phyloP scores from a whole-genome alignment of 2,888 invertebrate species.

The Meloe dianella region DNA sequence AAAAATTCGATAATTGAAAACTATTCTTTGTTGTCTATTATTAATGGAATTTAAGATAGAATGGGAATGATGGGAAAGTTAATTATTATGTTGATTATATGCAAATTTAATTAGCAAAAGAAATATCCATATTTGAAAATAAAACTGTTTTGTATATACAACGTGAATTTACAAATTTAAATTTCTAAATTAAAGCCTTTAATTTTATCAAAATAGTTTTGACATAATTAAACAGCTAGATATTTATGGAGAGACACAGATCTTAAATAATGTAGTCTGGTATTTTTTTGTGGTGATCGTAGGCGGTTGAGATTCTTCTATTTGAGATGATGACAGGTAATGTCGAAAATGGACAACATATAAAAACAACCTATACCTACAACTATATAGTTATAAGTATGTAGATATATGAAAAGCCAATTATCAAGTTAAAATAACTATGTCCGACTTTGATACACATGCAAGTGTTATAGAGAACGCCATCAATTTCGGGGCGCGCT shows the following conservation, averaged over 20 bases:
- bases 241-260: constrained; percentile 43
- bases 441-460: constrained; percentile 20
- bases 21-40: constrained; percentile 32
- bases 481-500: constrained; percentile 23
- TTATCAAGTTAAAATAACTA: constrained; percentile 32
- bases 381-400: neutral
- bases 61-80: constrained; percentile 26
- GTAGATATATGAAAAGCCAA: constrained; percentile 23
- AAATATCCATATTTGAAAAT: constrained; percentile 17
- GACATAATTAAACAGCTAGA: constrained; percentile 45
- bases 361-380: no score
- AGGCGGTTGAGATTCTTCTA: constrained; percentile 24
- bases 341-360: constrained; percentile 30
- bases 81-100: constrained; percentile 33
- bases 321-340: constrained; percentile 30
- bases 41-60: constrained; percentile 19
- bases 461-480: constrained; percentile 22
- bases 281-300: constrained; percentile 27
- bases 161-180: constrained; percentile 24
- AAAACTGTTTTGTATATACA: neutral
- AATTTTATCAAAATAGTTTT: constrained; percentile 39
- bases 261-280: constrained; percentile 36
- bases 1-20: constrained; percentile 44
- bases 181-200: constrained; percentile 17
- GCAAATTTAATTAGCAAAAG: constrained; percentile 32